phyloP scores from a whole-genome alignment of 2,888 invertebrate species.

The Nebria brevicollis region DNA sequence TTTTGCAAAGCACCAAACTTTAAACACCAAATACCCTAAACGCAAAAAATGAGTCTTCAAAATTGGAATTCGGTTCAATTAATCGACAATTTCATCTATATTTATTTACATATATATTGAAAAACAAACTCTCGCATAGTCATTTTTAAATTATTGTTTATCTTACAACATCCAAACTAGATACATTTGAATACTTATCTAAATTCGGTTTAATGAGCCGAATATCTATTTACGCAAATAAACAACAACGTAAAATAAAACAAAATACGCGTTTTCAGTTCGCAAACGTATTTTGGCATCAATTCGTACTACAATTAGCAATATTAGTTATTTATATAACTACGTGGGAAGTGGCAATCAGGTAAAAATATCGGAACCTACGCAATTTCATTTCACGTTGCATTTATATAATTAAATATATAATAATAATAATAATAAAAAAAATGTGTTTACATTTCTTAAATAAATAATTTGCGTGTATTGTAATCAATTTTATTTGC shows the following conservation, averaged over 20 bases:
- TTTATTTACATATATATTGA: background rate
- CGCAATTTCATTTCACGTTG: slow-evolving; percentile 48
- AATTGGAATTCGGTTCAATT: background rate
- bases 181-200: background rate
- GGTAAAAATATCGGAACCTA: slow-evolving; percentile 47
- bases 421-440: background rate
- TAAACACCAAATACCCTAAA: slow-evolving; percentile 18
- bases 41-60: slow-evolving; percentile 6
- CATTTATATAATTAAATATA: slow-evolving; percentile 24
- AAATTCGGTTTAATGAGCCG: background rate
- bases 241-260: background rate
- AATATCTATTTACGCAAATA: background rate
- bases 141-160: background rate
- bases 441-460: background rate
- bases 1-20: slow-evolving; percentile 25
- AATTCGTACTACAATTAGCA: slow-evolving; percentile 31
- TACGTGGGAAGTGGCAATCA: slow-evolving; percentile 40
- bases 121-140: background rate
- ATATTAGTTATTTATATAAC: slow-evolving; percentile 40
- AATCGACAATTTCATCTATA: background rate
- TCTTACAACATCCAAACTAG: too few species aligned
- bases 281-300: slow-evolving; percentile 31
- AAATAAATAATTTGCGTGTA: background rate
- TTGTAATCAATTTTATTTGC: background rate
- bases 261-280: slow-evolving; percentile 26